Base-by-base conservation (phyloP, 2,797 vertebrate genomes). In the Podarcis siculus region DNA sequence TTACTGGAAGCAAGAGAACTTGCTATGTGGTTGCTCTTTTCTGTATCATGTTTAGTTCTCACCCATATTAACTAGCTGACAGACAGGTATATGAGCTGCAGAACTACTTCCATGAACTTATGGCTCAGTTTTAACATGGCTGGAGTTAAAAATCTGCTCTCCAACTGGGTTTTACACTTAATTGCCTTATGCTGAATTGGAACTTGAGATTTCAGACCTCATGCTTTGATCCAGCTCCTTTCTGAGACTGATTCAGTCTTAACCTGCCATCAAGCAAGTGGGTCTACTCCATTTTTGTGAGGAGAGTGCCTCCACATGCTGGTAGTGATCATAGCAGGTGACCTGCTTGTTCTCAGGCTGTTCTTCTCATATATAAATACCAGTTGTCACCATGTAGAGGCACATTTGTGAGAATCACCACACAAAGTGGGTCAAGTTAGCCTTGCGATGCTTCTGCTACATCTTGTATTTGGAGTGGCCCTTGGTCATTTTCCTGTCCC, bases 81-180 rank as follows among this genome's bases (percentile, higher is more conserved):
- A 82, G 25, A 30, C 12, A 45, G 25, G 23, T 72, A 27, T 27
- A 25, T 49, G 37, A 76, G 21, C 25, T 71, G 45, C 39, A 71
- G 21, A 45, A n/a, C 15, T 6, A 30, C 37, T 66, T 82, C 25
- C 27, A 5, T 30, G 58, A n/a, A 66, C 0, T 17, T 82, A 15
- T 35, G 39, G 25, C 55, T 66, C 37, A 45, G n/a, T 32, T 75
- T 61, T 82, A 75, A 87, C n/a, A 19, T 15, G 19, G n/a, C 35
- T 64, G 30, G 37, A 82, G 79, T 55, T 79, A 17, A 49, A 66
- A 89, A 35, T 1, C 42, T 89, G 82, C 23, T 87, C 76, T 90
- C 23, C 55, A 72, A 10, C 37, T 76, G 9, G 30, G 27, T 58
- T 42, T 85, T 85, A 19, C 49, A 64, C 21, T 87, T 17, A 78